Evolutionary conservation across 37 sponge, comb jelly and placozoan genomes (phyloP), one percentile per base, ranked within the genome.

Genomic region (Axinella damicornis): DNA sequence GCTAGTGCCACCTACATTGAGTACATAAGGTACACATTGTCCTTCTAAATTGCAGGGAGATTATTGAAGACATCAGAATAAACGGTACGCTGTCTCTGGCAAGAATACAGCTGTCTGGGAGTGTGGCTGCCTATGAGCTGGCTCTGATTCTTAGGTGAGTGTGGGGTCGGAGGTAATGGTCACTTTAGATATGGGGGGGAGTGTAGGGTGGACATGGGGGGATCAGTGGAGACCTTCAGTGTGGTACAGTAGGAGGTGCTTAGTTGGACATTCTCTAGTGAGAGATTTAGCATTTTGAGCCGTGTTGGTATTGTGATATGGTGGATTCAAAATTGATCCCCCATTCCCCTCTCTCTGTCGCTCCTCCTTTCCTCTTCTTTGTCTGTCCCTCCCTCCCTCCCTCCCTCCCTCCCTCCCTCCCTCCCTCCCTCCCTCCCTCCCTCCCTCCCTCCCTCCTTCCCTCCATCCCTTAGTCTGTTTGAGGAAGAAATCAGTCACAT

Each of bases 401-500:
- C 46, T 46, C 46, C 46, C 46, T 46, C 46, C 46, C 46, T 46
- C 9, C 46, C 46, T 46, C 9, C 46, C 46, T 46, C 46, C 46
- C 9, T 9, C 46, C 46, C 9, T 9, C 46, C 18, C 11, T 4
- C 12, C 25, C n/a, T n/a, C 41, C 21, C 30, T 2, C 4, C 54
- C 28, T 46, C 46, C 30, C 55, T 46, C 46, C 46, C 46, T 46
- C 46, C 46, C 46, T 46, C 9, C 46, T 46, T 4, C 9, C 46
- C 46, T 46, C 46, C 46, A 4, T 46, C 30, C 0, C 54, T n/a
- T n/a, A 93, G 93, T 65, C 54, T 93, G 34, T 93, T 93, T 88
- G 93, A 93, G 56, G 90, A 89, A 19, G 93, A 93, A 32, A 92
- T 92, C 41, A 71, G 76, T 53, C 79, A n/a, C 9, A 78, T 78